A percentile compares a stretch with the other conserved stretches of the same genome.
Conservation (phyloP, 2,888 invertebrate species). For the Celastrina argiolus region DNA sequence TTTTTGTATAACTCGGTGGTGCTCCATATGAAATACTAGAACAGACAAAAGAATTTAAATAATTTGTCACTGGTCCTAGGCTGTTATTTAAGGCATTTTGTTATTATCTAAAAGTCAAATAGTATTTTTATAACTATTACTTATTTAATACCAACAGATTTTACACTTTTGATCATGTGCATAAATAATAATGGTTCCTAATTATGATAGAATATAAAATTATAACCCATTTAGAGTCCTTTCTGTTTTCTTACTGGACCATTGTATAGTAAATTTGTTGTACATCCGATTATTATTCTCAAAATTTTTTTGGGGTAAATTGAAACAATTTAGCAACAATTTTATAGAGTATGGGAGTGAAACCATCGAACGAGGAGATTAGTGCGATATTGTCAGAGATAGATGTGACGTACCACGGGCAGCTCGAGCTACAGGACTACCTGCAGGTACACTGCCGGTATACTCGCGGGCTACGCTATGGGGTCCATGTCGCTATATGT, state of each 20-base stretch:
- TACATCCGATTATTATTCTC: too few species aligned
- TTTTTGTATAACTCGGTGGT: background rate
- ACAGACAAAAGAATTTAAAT: too few species aligned
- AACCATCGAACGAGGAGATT: conserved; percentile 82
- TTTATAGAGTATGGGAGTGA: conserved; percentile 81
- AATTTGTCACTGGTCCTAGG: too few species aligned
- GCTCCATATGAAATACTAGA: too few species aligned
- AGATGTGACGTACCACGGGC: conserved; percentile 90
- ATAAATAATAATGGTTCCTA: background rate
- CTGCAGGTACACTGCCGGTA: conserved; percentile 83
- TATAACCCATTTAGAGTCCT: too few species aligned
- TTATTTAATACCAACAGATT: background rate
- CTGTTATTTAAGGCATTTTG: too few species aligned
- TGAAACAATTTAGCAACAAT: conserved; percentile 33
- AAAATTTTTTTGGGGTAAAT: background rate
- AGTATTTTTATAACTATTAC: too few species aligned
- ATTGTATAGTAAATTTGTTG: too few species aligned
- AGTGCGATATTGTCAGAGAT: conserved; percentile 90
- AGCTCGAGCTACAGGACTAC: conserved; percentile 92
- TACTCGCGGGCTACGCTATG: background rate
- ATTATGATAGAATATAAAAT: too few species aligned
- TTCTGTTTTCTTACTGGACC: too few species aligned
- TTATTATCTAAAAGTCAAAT: too few species aligned
- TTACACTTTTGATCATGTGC: background rate
- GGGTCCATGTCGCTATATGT: conserved; percentile 26